Base-by-base conservation (phyloP, 2,797 vertebrate species). In the Macropus fuliginosus region DNA sequence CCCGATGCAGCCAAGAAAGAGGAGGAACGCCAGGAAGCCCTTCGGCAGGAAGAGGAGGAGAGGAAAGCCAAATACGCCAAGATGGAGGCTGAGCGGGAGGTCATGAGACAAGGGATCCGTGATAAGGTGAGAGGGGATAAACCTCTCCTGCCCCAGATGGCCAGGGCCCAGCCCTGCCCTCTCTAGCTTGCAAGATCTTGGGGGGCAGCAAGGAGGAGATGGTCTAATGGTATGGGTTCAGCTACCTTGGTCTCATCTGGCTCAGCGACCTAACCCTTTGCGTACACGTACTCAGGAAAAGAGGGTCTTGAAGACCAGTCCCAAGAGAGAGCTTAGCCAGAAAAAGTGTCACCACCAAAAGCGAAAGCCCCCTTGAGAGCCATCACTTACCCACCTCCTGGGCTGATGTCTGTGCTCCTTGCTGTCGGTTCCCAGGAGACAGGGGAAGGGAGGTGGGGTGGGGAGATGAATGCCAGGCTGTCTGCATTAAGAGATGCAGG, bases 31-130 rank as follows among this genome's bases (percentile, higher is more conserved):
- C 99, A 99, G 98, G 99, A 99, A 98, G 99, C 99, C 0, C 99
- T 99, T 95, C 98, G 99, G 97, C 99, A 99, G 98, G 99, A 99
- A 96, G 99, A 99, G 97, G 99, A 99, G 95, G 99, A 99, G 98
- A 99, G 99, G 97, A 99, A 99, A 98, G 99, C 99, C 94, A 99
- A 99, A 98, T 99, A 99, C 56, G 99, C 99, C 98, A 99, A 98
- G 98, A 99, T 99, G 99, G 99, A 99, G 97, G 99, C 99, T 0
- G 99, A 99, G 98, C 99, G 99, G 96, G 99, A 99, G 99, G 98
- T 98, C 93, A 94, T 99, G 98, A 99, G 99, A 94, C 99, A 99
- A 99, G 99, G 99, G 91, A 99, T 99, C 98, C 99, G 99, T 29
- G 99, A 99, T 97, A 99, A 99, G 99, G 99, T 99, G 98, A 40